Percentiles rank a stretch among this genome's conserved stretches.
Conservation (phyloP, 2,113 vertebrate genomes). For the Leucosticte australis region DNA sequence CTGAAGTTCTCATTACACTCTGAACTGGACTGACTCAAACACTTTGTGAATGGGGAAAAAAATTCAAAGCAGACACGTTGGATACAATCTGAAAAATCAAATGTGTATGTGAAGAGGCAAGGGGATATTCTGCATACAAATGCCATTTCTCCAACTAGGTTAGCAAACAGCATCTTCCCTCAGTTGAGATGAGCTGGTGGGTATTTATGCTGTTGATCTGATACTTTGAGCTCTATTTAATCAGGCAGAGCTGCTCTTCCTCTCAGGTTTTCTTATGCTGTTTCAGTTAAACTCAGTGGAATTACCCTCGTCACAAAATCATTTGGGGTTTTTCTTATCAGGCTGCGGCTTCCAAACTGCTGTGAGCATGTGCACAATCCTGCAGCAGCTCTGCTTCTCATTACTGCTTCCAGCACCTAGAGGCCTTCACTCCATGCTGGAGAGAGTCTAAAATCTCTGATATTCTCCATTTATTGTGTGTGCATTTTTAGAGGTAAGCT, state of each 20-base stretch:
- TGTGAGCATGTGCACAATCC: background rate
- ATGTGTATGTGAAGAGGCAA: background rate
- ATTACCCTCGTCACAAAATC: slow-evolving; percentile 10
- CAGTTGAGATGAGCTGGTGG: background rate
- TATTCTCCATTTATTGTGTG: background rate
- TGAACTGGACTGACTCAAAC: background rate
- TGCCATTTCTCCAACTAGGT: background rate
- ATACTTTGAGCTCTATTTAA: slow-evolving; percentile 2
- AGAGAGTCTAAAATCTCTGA: background rate
- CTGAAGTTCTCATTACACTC: background rate
- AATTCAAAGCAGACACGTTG: background rate
- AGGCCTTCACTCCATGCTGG: background rate
- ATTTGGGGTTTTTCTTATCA: background rate
- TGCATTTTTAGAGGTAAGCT: background rate
- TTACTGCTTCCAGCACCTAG: background rate
- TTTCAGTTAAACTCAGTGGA: slow-evolving; percentile 21
- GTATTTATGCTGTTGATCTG: slow-evolving; percentile 13
- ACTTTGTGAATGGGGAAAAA: background rate
- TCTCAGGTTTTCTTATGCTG: background rate
- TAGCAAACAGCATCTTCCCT: background rate
- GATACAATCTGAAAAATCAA: background rate
- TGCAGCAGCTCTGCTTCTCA: background rate
- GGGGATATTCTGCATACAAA: background rate
- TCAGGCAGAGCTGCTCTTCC: background rate
- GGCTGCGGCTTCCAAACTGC: background rate